Base-by-base conservation (phyloP, 2,888 invertebrate species). In the Nymphalis urticae region DNA sequence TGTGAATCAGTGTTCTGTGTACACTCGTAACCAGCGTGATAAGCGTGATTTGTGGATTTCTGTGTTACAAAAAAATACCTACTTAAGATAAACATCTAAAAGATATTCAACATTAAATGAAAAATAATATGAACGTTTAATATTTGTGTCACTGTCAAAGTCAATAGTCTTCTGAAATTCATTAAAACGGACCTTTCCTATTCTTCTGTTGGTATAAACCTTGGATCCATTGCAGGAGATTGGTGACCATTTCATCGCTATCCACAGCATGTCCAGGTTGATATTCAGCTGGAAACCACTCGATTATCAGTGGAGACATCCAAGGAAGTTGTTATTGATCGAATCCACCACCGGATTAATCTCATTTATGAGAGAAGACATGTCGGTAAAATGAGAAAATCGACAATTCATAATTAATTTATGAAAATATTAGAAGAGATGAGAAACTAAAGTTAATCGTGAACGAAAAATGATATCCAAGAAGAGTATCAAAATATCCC, bases 151-250 rank as follows among this genome's bases (percentile, higher is more conserved):
- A 32, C 16, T 56, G 56, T 58, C 66, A 47, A 10, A 50, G 58
- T 65, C 53, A 19, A 32, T 24, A 19, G 27, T 73, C 32, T 51
- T 21, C 62, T 60, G 36, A 50, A 42, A 19, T 63, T 24, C 27
- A 27, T 21, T 62, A 72, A 62, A 76, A 76, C 87, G 85, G 86
- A 93, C 93, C 93, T 93, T 92, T 93, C 83, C 93, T 88, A 82
- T 85, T 91, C 77, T 84, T 89, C 80, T 95, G 94, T 74, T 94
- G 93, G 81, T 96, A 95, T 70, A 95, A 94, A 75, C 95, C 95
- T 84, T 96, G 96, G 73, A 96, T 94, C 96, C 96, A 96, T 75
- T 95, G 95, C 69, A 96, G 93, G 75, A 96, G 94, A 81, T 96
- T 95, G 84, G 94, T 94, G 67, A 96, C 95, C 94, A 96, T 95